Evolutionary conservation across 2,888 invertebrate genomes (phyloP).

Genomic region (Drosophila crucigera): DNA sequence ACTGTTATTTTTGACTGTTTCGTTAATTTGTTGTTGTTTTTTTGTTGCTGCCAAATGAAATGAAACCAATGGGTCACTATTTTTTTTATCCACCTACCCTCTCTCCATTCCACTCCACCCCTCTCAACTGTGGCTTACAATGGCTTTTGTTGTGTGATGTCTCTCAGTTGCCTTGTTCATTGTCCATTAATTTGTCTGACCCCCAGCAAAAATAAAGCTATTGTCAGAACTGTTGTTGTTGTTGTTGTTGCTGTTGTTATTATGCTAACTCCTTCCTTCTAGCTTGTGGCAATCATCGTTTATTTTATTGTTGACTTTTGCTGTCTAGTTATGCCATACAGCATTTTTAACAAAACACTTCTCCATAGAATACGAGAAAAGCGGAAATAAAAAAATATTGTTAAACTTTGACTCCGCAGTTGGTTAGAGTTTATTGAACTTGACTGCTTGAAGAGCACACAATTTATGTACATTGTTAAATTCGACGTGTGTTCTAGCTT

Average conservation of each 20-base stretch:
- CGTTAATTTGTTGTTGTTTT: not conserved
- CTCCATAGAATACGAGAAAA: conserved; percentile 45
- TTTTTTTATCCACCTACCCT: not conserved
- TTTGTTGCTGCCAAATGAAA: conserved; percentile 72
- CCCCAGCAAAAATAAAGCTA: conserved; percentile 51
- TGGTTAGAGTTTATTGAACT: conserved; percentile 70
- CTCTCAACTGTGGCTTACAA: not conserved
- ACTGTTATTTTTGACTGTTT: conserved; percentile 13
- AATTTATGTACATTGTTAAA: conserved; percentile 20
- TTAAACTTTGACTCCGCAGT: conserved; percentile 47
- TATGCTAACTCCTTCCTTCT: conserved; percentile 39
- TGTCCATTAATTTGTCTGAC: conserved; percentile 70
- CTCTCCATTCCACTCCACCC: not conserved
- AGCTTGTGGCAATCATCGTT: conserved; percentile 23
- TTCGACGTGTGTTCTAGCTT: conserved; percentile 30
- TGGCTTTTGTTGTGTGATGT: conserved; percentile 24
- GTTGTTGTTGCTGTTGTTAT: conserved; percentile 17
- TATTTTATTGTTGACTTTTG: conserved; percentile 45
- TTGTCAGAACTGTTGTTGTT: conserved; percentile 22
- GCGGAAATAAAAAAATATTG: conserved; percentile 58
- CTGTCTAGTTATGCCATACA: conserved; percentile 64
- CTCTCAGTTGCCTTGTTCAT: conserved; percentile 40
- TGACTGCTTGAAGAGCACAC: conserved; percentile 30
- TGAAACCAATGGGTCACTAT: conserved; percentile 60
- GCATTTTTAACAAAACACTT: conserved; percentile 33